phyloP scores from a whole-genome alignment of 2,888 invertebrate species.

The Aporophyla lueneburgensis region DNA sequence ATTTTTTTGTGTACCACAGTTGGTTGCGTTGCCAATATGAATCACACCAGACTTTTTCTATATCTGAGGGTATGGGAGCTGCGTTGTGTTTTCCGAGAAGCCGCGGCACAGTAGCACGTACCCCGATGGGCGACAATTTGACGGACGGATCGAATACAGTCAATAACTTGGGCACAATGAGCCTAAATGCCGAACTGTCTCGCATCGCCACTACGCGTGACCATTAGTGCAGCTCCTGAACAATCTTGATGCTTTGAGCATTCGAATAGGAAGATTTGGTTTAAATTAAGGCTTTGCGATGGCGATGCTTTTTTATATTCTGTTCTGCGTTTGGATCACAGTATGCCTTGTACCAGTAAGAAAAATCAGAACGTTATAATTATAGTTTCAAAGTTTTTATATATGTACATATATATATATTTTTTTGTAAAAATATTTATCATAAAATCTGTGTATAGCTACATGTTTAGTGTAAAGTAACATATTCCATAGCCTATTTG shows the following conservation, averaged over 20 bases:
- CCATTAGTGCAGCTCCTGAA: slow-evolving; percentile 59
- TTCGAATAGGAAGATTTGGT: slow-evolving; percentile 34
- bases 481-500: not conserved
- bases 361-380: too few species aligned
- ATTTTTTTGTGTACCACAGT: slow-evolving; percentile 41
- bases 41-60: slow-evolving; percentile 42
- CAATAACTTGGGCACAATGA: slow-evolving; percentile 88
- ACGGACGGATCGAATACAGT: slow-evolving; percentile 82
- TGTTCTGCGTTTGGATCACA: slow-evolving; percentile 12
- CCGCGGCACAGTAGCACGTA: slow-evolving; percentile 79
- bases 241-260: slow-evolving; percentile 79
- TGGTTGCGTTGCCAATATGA: slow-evolving; percentile 39
- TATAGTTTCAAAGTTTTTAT: too few species aligned
- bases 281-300: slow-evolving; percentile 25
- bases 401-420: too few species aligned
- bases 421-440: not conserved
- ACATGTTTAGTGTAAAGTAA: not conserved
- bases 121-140: slow-evolving; percentile 75
- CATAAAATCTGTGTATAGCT: not conserved
- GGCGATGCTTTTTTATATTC: slow-evolving; percentile 19
- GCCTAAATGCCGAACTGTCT: slow-evolving; percentile 88
- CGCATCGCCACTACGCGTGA: slow-evolving; percentile 84
- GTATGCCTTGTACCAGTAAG: not conserved
- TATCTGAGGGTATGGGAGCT: slow-evolving; percentile 22
- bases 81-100: slow-evolving; percentile 40